These are phyloP conservation scores for Xiphophorus hellerii DNA, from an alignment of 2,113 vertebrate species.

Conservation along the genomic window DNA sequence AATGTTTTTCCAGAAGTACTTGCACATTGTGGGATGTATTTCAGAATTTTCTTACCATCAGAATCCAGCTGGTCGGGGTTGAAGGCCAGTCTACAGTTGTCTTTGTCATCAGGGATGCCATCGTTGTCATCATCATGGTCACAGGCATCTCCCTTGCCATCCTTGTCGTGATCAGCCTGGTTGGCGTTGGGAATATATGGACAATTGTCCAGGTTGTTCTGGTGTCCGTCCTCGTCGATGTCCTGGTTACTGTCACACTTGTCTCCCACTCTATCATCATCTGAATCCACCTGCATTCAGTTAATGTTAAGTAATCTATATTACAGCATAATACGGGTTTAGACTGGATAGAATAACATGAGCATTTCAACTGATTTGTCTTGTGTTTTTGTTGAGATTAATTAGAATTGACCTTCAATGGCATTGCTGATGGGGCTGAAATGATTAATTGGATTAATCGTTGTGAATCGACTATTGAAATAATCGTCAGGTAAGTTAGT, in stretches of 20 bases:
- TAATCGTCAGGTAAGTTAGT: no score
- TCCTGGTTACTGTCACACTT: slow-evolving; percentile 97
- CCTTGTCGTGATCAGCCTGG: slow-evolving; percentile 97
- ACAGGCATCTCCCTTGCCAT: slow-evolving; percentile 96
- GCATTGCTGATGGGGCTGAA: no score
- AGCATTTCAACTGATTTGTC: no score
- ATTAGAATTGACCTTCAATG: neutral
- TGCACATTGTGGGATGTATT: neutral
- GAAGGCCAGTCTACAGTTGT: slow-evolving; percentile 92
- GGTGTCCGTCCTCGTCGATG: slow-evolving; percentile 98
- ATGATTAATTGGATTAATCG: no score
- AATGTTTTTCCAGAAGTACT: neutral
- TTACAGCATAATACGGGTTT: neutral
- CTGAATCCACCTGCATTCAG: slow-evolving; percentile 86
- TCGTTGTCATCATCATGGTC: slow-evolving; percentile 98
- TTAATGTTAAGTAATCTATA: slow-evolving; percentile 2
- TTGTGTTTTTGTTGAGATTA: slow-evolving; percentile 4
- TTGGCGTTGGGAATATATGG: slow-evolving; percentile 97
- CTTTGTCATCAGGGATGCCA: slow-evolving; percentile 96
- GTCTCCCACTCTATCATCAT: slow-evolving; percentile 95
- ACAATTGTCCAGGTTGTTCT: slow-evolving; percentile 99
- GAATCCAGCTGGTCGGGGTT: slow-evolving; percentile 95
- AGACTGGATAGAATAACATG: neutral
- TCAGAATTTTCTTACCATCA: slow-evolving; percentile 83
- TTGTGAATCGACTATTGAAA: no score